These are phyloP conservation scores for Ceratosolen solmsi DNA, from an alignment of 1,140 invertebrate genomes.

Conservation along the genomic window DNA sequence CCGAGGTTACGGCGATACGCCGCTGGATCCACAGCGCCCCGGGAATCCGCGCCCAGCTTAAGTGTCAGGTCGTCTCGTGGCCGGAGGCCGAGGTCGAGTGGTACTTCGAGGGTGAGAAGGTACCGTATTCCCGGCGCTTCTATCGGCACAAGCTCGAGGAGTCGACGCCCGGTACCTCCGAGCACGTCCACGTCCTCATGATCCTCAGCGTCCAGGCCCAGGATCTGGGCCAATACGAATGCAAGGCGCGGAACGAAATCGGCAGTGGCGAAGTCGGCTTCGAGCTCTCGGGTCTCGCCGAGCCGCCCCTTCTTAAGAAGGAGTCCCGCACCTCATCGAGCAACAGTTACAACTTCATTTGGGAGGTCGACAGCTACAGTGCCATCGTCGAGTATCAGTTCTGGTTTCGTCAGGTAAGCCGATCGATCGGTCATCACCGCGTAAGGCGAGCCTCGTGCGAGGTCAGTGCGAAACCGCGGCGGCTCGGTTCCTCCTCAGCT, in stretches of 20 bases:
- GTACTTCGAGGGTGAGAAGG: constrained; percentile 72
- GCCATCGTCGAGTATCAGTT: constrained; percentile 82
- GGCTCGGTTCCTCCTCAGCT: neutral
- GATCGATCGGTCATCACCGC: too few relatives aligned
- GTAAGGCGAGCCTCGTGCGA: neutral
- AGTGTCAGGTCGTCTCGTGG: constrained; percentile 80
- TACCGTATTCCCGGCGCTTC: neutral
- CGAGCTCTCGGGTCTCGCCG: constrained; percentile 77
- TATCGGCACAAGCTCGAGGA: constrained; percentile 34
- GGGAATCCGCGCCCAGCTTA: constrained; percentile 78
- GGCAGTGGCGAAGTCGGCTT: constrained; percentile 75
- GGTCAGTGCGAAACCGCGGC: neutral
- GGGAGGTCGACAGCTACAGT: constrained; percentile 85
- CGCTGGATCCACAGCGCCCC: constrained; percentile 82
- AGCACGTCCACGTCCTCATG: constrained; percentile 76
- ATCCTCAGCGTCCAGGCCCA: constrained; percentile 78
- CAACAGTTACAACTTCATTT: constrained; percentile 79
- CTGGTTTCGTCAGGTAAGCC: constrained; percentile 74
- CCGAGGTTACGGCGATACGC: constrained; percentile 77
- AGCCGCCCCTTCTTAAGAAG: constrained; percentile 78
- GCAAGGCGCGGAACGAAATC: constrained; percentile 82
- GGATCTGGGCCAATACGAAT: constrained; percentile 86
- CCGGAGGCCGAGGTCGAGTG: constrained; percentile 77
- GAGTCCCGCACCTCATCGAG: constrained; percentile 68
- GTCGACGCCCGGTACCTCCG: neutral